Evolutionary conservation across 2,797 vertebrate genomes (phyloP).

Genomic region (Anguilla anguilla): DNA sequence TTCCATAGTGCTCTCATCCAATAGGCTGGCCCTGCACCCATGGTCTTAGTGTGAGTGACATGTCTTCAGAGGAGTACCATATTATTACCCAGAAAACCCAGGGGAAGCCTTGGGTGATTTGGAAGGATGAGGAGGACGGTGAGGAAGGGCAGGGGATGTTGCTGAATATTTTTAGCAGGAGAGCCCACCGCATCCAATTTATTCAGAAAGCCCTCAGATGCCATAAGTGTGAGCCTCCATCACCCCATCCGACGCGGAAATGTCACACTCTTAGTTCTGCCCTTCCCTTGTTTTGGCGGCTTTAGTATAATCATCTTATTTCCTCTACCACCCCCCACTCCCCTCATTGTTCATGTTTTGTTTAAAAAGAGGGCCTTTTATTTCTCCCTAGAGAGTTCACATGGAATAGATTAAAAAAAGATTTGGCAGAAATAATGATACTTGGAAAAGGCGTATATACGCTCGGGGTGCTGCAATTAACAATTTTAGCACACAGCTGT

Average conservation of each 20-base stretch:
- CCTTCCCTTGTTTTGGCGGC: background rate
- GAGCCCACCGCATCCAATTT: background rate
- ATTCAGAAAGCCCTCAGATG: background rate
- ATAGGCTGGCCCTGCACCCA: background rate
- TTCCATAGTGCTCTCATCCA: background rate
- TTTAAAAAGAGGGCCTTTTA: background rate
- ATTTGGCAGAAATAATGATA: background rate
- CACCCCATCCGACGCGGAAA: background rate
- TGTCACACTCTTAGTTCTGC: background rate
- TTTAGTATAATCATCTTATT: background rate
- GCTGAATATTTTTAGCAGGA: background rate
- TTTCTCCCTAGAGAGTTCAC: background rate
- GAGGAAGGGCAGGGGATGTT: background rate
- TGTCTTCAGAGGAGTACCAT: background rate
- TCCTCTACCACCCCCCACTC: conserved; percentile 5
- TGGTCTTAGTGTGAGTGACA: background rate
- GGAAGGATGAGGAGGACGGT: background rate
- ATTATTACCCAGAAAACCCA: background rate
- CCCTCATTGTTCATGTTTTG: background rate
- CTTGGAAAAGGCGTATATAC: background rate
- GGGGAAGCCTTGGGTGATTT: background rate
- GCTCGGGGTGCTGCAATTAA: background rate
- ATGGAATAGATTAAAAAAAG: background rate
- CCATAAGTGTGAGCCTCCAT: background rate
- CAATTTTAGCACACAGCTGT: background rate